phyloP scores from a whole-genome alignment of 2,888 invertebrate genomes.

The Aphodius granarius region DNA sequence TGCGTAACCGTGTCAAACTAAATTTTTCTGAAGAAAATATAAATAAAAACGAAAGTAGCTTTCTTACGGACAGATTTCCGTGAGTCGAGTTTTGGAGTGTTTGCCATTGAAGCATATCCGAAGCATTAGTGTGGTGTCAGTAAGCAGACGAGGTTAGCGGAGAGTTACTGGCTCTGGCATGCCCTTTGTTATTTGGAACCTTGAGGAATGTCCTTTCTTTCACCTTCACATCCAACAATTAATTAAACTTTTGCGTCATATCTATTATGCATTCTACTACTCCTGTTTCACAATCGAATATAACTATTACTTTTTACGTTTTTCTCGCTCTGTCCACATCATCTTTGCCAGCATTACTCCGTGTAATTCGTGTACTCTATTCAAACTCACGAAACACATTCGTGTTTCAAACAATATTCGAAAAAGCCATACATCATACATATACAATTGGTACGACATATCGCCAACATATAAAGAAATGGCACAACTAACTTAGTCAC shows the following conservation, averaged over 20 bases:
- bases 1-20: neutral
- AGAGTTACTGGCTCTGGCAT: slow-evolving; percentile 4
- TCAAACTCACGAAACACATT: neutral
- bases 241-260: slow-evolving; percentile 30
- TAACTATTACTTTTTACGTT: slow-evolving; percentile 7
- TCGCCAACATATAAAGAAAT: neutral
- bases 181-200: slow-evolving; percentile 38
- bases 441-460: too few species aligned
- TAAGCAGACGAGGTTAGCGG: neutral
- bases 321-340: neutral
- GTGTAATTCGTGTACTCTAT: neutral
- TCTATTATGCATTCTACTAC: slow-evolving; percentile 29
- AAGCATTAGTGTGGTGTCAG: neutral
- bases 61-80: neutral
- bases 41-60: neutral
- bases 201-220: slow-evolving; percentile 42
- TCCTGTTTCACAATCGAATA: slow-evolving; percentile 25
- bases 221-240: slow-evolving; percentile 42
- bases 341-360: neutral
- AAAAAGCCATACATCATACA: neutral
- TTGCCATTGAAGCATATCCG: neutral
- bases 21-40: neutral
- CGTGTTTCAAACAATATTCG: neutral
- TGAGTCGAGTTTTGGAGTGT: neutral
- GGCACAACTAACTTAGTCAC: neutral